These are phyloP conservation scores for Sphyrna mokarran DNA, from an alignment of 2,113 vertebrate species.

Conservation along the genomic window DNA sequence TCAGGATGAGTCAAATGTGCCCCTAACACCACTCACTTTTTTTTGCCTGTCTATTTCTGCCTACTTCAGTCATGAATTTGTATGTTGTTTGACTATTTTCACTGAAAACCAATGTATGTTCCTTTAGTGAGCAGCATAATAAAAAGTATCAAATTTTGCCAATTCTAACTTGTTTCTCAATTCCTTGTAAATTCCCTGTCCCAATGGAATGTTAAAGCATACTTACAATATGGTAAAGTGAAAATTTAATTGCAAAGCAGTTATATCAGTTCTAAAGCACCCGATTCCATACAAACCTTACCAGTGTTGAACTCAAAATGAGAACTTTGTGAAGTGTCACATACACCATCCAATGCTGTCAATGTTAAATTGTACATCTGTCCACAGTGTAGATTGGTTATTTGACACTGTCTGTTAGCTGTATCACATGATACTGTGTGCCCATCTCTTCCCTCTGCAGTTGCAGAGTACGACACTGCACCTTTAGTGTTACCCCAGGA, in stretches of 20 bases:
- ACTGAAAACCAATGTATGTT: not conserved
- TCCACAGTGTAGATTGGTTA: slow-evolving; percentile 59
- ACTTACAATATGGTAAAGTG: not conserved
- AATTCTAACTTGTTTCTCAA: not conserved
- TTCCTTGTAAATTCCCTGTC: not conserved
- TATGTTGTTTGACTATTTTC: not conserved
- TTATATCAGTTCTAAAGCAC: not conserved
- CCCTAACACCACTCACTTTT: not conserved
- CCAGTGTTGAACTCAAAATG: slow-evolving; percentile 49
- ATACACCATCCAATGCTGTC: slow-evolving; percentile 45
- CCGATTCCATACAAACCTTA: slow-evolving; percentile 37
- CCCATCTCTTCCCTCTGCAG: slow-evolving; percentile 45
- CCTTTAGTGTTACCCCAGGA: slow-evolving; percentile 54
- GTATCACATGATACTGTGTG: slow-evolving; percentile 50
- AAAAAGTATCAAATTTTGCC: not conserved
- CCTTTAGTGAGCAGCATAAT: not conserved
- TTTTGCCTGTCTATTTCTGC: not conserved
- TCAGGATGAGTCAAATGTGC: not conserved
- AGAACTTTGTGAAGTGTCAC: slow-evolving; percentile 47
- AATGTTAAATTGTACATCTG: slow-evolving; percentile 48
- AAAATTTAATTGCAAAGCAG: not conserved
- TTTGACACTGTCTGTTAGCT: slow-evolving; percentile 48
- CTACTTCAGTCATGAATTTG: not conserved
- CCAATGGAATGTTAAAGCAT: not conserved
- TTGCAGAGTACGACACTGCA: slow-evolving; percentile 48